phyloP scores from a whole-genome alignment of 1,140 invertebrate genomes.

The Anagrus nilaparvatae region DNA sequence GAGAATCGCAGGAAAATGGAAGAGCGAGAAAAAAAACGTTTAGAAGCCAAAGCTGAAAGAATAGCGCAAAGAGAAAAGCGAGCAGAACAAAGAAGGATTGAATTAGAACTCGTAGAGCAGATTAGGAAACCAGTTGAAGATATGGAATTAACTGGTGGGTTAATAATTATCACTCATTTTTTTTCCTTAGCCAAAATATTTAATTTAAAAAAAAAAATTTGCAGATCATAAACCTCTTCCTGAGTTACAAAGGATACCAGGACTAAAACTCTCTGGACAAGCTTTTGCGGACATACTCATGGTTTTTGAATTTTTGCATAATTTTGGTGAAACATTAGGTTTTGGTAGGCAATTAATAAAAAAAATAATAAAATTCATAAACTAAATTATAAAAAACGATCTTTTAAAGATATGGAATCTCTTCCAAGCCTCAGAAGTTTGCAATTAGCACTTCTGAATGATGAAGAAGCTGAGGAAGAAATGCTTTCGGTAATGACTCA shows the following conservation, averaged over 20 bases:
- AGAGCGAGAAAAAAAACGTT: conserved; percentile 75
- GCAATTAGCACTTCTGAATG: conserved; percentile 74
- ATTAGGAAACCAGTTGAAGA: conserved; percentile 82
- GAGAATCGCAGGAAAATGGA: conserved; percentile 78
- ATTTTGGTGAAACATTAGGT: conserved; percentile 87
- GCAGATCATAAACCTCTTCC: conserved; percentile 62
- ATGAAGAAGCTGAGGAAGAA: conserved; percentile 79
- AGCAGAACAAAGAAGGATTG: conserved; percentile 69
- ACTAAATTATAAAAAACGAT: not conserved
- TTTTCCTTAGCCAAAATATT: not conserved
- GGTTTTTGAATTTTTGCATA: conserved; percentile 91
- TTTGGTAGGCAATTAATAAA: conserved; percentile 55
- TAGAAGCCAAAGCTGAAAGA: conserved; percentile 68
- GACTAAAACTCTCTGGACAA: conserved; percentile 70
- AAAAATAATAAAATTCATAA: not conserved
- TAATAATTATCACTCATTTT: not conserved
- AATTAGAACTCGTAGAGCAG: conserved; percentile 75
- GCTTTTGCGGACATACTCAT: conserved; percentile 87
- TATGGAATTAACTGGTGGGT: conserved; percentile 57
- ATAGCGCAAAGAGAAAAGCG: conserved; percentile 71
- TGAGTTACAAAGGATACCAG: conserved; percentile 65
- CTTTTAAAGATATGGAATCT: conserved; percentile 66
- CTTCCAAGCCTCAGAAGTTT: conserved; percentile 76
- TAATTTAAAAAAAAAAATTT: no score
- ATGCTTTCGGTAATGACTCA: conserved; percentile 80